Evolutionary conservation across 2,797 vertebrate genomes (phyloP).

Genomic region (Pitangus sulphuratus): DNA sequence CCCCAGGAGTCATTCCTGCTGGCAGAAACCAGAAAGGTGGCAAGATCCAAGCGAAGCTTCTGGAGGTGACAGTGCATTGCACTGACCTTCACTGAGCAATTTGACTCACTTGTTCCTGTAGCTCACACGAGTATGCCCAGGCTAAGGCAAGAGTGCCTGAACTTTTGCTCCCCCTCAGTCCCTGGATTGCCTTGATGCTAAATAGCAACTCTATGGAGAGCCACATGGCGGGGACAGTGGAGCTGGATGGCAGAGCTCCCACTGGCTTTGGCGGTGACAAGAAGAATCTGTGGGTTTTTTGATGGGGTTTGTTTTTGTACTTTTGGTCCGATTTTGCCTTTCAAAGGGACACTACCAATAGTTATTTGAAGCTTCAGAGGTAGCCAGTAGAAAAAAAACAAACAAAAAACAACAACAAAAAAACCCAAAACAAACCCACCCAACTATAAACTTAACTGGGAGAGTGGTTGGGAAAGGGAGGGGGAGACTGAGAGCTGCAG

Average conservation of each 20-base stretch:
- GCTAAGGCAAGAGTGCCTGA: not conserved
- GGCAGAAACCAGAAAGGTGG: not conserved
- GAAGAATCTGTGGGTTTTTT: not conserved
- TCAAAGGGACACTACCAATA: not conserved
- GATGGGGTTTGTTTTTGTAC: not conserved
- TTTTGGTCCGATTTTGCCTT: not conserved
- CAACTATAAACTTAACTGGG: not conserved
- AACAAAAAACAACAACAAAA: no score
- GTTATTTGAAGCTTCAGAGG: not conserved
- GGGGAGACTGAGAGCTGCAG: not conserved
- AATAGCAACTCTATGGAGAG: not conserved
- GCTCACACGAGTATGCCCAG: not conserved
- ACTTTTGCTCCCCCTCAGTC: not conserved
- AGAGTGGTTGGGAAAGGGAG: not conserved
- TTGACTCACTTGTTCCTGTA: not conserved
- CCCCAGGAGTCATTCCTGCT: not conserved
- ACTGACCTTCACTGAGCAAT: not conserved
- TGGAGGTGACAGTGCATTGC: not conserved
- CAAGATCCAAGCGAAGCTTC: not conserved
- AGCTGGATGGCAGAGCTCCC: not conserved
- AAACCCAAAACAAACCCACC: not conserved
- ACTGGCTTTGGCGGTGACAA: not conserved
- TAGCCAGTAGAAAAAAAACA: not conserved
- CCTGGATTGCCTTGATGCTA: not conserved
- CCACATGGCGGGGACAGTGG: accelerated